A percentile compares a stretch with the other conserved stretches of the same genome.
Conservation (phyloP, 2,113 vertebrate species). For the Stomatorhinus ivindoensis region DNA sequence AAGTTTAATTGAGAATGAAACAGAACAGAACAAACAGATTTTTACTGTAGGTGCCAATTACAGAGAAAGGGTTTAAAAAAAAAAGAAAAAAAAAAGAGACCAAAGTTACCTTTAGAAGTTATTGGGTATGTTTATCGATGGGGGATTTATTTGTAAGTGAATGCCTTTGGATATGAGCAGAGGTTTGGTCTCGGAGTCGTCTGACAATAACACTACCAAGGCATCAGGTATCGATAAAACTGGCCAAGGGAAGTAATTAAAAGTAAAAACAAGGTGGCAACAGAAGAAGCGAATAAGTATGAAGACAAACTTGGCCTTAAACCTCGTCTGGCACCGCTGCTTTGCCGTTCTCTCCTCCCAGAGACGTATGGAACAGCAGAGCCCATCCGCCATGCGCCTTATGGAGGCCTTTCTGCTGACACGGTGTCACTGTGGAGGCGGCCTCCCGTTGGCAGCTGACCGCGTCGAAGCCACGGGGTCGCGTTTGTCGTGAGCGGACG, state of each 20-base stretch:
- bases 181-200: neutral
- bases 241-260: slow-evolving; percentile 3
- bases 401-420: neutral
- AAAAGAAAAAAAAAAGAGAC: neutral
- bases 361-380: neutral
- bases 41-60: neutral
- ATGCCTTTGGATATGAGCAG: slow-evolving; percentile 3
- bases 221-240: neutral
- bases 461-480: neutral
- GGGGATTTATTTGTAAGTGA: slow-evolving; percentile 7
- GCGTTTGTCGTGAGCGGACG: neutral
- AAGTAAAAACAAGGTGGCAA: slow-evolving; percentile 9
- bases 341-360: neutral
- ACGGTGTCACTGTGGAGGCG: neutral
- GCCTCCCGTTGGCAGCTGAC: neutral
- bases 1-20: slow-evolving; percentile 12
- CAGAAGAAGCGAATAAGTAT: slow-evolving; percentile 13
- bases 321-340: slow-evolving; percentile 10
- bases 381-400: neutral
- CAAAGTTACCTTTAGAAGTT: neutral
- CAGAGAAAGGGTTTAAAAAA: neutral
- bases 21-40: neutral
- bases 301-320: slow-evolving; percentile 11
- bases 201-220: slow-evolving; percentile 15
- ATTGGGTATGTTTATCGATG: neutral